phyloP scores from a whole-genome alignment of 1,140 invertebrate genomes.

The Adelges cooleyi region DNA sequence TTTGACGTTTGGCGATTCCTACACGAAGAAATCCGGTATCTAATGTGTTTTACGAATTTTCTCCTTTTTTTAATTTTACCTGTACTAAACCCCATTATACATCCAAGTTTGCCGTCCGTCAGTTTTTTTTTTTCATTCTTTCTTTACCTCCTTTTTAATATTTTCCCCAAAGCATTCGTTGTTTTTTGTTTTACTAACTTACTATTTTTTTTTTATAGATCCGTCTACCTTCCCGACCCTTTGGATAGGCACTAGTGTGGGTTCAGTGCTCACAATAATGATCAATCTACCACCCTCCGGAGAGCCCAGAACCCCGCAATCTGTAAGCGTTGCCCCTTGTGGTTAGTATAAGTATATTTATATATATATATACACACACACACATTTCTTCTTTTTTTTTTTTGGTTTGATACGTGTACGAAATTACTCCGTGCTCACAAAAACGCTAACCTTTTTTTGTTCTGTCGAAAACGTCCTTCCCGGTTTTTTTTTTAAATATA shows the following conservation, averaged over 20 bases:
- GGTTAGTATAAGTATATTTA: conserved; percentile 46
- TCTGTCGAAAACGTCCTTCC: conserved; percentile 6
- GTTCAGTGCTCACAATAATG: conserved; percentile 84
- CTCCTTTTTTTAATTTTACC: neutral
- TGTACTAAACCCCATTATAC: neutral
- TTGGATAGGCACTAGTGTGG: conserved; percentile 91
- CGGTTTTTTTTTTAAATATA: too few relatives aligned
- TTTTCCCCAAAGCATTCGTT: neutral
- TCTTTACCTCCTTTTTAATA: neutral
- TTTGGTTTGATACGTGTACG: neutral
- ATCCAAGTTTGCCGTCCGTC: neutral
- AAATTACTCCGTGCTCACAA: conserved; percentile 30
- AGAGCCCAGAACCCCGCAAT: conserved; percentile 66
- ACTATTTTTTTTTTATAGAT: conserved; percentile 45
- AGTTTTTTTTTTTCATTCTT: neutral
- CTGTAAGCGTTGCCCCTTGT: conserved; percentile 72
- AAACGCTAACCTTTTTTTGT: conserved; percentile 52
- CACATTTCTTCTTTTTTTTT: neutral
- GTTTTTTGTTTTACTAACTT: neutral
- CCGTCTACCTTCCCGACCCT: conserved; percentile 67
- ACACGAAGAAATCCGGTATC: conserved; percentile 81
- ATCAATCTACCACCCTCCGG: conserved; percentile 71
- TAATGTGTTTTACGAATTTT: neutral
- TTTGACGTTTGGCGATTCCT: conserved; percentile 90
- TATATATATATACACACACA: too few relatives aligned